Percentiles rank a stretch among this genome's conserved stretches.
These are phyloP conservation scores for Campylorhamphus procurvoides DNA, from an alignment of 2,113 vertebrate species.

Conservation along the genomic window DNA sequence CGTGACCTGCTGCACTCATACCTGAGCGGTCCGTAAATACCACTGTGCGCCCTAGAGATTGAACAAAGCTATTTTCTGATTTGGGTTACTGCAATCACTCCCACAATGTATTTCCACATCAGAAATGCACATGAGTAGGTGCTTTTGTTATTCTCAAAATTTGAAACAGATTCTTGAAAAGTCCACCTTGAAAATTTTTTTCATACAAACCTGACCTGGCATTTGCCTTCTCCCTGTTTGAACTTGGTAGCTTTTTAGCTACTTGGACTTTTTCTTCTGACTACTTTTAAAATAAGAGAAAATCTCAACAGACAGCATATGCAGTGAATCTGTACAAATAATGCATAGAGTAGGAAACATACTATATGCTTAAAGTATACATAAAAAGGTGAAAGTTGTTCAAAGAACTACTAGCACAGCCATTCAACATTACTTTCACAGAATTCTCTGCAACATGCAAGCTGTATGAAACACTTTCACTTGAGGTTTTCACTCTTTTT, in stretches of 20 bases:
- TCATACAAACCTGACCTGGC: not conserved
- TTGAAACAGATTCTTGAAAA: not conserved
- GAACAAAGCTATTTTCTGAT: conserved; percentile 24
- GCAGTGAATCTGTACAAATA: not conserved
- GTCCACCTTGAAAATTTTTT: not conserved
- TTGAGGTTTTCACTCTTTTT: not conserved
- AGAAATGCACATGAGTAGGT: not conserved
- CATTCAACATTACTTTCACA: not conserved
- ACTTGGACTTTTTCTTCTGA: not conserved
- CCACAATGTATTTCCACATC: not conserved
- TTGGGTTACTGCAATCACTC: not conserved
- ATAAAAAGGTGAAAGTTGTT: not conserved
- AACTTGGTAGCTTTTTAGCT: not conserved
- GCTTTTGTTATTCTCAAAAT: not conserved
- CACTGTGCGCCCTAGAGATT: conserved; percentile 80
- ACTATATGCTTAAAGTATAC: not conserved
- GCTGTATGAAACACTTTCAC: not conserved
- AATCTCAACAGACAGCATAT: not conserved
- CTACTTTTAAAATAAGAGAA: not conserved
- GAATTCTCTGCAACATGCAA: not conserved
- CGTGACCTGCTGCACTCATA: conserved; percentile 88
- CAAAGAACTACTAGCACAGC: not conserved
- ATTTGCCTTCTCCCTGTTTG: not conserved
- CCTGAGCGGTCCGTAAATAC: conserved; percentile 93
- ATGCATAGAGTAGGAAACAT: not conserved